Evolutionary conservation across 1,140 invertebrate species (phyloP), one percentile per base, ranked within the genome.

Genomic region (Trissolcus basalis): DNA sequence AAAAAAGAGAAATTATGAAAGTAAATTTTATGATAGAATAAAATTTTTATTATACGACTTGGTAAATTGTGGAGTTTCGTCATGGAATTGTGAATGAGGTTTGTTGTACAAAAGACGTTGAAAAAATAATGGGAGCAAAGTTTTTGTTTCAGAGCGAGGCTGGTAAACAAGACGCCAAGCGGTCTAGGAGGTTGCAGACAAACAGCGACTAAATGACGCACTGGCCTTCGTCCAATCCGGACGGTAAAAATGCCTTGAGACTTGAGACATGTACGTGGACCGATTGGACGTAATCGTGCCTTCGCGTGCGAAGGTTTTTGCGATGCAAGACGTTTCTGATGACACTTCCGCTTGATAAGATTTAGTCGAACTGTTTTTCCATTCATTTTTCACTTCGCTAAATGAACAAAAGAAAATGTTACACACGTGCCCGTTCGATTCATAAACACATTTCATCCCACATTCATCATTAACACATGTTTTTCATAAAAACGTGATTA

Each of bases 131-230:
- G n/a, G n/a, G n/a, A n/a, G 27, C 3, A 11, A 5, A 49, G 33
- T 19, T 49, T 10, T 43, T 10, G 54, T 58, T 51, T 45, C 19
- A 36, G 15, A 19, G 19, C 39, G 50, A 55, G 36, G 19, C 43
- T 39, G 36, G 64, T 63, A 53, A 63, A 75, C 45, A 68, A 51
- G 71, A 75, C 71, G 71, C 71, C 71, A 75, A 75, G 71, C 71
- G 63, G 71, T 68, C 71, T 75, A 54, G 58, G 54, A 67, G 53
- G 11, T 33, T 19, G 4, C 15, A 65, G 55, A 65, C 54, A 59
- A 61, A 27, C 19, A 59, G 55, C 54, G 15, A 41, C 19, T 12
- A 60, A 65, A 55, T 36, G 59, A 44, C 55, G 35, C 44, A 49
- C 36, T 73, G 70, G 54, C 69, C 59, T 72, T 64, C 60, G 48